phyloP scores from a whole-genome alignment of 2,113 vertebrate genomes.

The Cnemophilus loriae region DNA sequence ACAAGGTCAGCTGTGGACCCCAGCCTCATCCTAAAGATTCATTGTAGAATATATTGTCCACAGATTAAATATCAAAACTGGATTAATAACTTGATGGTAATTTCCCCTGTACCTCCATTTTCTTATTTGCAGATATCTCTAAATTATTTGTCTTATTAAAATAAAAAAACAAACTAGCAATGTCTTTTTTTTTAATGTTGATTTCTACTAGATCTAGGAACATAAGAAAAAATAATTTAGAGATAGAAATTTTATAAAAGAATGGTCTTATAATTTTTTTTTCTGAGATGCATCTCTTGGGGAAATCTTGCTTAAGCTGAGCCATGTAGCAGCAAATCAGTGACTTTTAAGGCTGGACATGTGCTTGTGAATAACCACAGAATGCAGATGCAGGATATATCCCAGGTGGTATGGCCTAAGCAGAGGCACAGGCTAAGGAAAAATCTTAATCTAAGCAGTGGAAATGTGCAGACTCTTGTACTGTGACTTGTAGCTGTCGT shows the following conservation, averaged over 20 bases:
- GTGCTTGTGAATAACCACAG: not conserved
- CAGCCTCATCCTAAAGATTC: not conserved
- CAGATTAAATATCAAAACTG: not conserved
- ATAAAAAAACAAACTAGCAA: not conserved
- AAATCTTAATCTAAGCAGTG: not conserved
- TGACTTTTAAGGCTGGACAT: not conserved
- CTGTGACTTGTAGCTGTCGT: not conserved
- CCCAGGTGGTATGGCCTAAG: not conserved
- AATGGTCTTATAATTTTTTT: not conserved
- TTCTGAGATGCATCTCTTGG: not conserved
- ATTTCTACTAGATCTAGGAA: not conserved
- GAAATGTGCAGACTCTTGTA: not conserved
- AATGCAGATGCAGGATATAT: not conserved
- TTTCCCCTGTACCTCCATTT: not conserved
- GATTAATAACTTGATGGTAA: not conserved
- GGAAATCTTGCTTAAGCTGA: not conserved
- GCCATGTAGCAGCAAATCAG: not conserved
- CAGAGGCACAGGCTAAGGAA: not conserved
- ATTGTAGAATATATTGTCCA: not conserved
- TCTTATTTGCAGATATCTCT: not conserved
- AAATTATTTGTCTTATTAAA: not conserved
- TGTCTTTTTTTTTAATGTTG: not conserved
- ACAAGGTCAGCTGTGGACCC: accelerated
- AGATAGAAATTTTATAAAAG: not conserved
- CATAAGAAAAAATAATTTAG: not conserved